These are phyloP conservation scores for Cisticola juncidis DNA, from an alignment of 2,113 vertebrate genomes.

Conservation along the genomic window DNA sequence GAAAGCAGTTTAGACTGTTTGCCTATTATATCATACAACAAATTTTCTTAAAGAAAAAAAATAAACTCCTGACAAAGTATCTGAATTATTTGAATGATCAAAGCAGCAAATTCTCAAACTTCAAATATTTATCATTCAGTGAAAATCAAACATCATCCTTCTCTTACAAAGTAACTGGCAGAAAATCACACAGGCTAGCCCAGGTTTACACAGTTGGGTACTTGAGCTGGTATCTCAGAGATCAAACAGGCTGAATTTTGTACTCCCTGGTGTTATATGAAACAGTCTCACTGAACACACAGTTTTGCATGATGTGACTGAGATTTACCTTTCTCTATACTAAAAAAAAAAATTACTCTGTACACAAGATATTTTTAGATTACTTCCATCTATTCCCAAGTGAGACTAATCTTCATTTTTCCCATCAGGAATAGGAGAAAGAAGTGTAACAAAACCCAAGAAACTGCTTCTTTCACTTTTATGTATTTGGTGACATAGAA, in stretches of 20 bases:
- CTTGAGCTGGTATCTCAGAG: background rate
- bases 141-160: background rate
- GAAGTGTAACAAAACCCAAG: accelerated
- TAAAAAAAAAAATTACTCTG: background rate
- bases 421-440: background rate
- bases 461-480: background rate
- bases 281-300: background rate
- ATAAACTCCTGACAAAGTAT: background rate
- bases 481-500: accelerated
- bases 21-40: background rate
- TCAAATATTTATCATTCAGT: background rate
- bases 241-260: background rate
- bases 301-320: background rate
- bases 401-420: background rate
- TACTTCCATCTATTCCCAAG: background rate
- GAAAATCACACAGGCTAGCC: background rate
- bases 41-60: background rate
- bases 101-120: background rate
- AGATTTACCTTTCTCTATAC: background rate
- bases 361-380: background rate
- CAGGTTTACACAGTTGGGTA: background rate
- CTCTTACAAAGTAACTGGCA: background rate
- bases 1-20: background rate
- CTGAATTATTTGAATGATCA: background rate
- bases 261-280: background rate